Percentiles rank a stretch among this genome's conserved stretches.
Evolutionary conservation across 2,888 invertebrate genomes (phyloP).

Genomic region (Lymantria dispar): DNA sequence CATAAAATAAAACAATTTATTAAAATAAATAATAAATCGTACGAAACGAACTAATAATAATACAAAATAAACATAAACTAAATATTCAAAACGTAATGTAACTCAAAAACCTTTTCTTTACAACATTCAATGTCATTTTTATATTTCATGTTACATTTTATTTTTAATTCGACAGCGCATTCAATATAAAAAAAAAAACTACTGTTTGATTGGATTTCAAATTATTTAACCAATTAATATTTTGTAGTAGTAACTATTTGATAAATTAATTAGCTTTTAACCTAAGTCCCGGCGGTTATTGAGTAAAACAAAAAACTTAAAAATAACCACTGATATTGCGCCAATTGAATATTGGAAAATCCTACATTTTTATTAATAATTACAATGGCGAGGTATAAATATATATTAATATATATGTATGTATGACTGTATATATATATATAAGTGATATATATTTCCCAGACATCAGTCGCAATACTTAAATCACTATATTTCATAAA

Average conservation of each 20-base stretch:
- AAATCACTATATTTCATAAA: slow-evolving; percentile 19
- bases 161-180: slow-evolving; percentile 4
- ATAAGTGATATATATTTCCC: slow-evolving; percentile 19
- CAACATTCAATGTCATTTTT: slow-evolving; percentile 17
- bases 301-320: slow-evolving; percentile 30
- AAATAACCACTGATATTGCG: slow-evolving; percentile 23
- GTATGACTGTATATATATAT: slow-evolving; percentile 11
- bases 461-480: slow-evolving; percentile 20
- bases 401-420: no score
- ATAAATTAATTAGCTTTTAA: neutral
- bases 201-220: slow-evolving; percentile 29
- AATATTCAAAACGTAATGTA: slow-evolving; percentile 50
- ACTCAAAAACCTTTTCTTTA: slow-evolving; percentile 38
- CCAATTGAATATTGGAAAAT: slow-evolving; percentile 19
- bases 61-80: slow-evolving; percentile 56
- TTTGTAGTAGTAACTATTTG: slow-evolving; percentile 9
- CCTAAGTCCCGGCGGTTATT: slow-evolving; percentile 21
- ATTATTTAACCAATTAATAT: slow-evolving; percentile 28
- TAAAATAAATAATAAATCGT: slow-evolving; percentile 54
- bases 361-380: no score
- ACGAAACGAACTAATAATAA: slow-evolving; percentile 53
- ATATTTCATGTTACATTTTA: slow-evolving; percentile 14
- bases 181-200: slow-evolving; percentile 5
- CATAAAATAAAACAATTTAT: slow-evolving; percentile 55
- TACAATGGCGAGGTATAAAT: no score